Base-by-base conservation (phyloP, 2,888 invertebrate species). In the Willowsia nigromaculata region DNA sequence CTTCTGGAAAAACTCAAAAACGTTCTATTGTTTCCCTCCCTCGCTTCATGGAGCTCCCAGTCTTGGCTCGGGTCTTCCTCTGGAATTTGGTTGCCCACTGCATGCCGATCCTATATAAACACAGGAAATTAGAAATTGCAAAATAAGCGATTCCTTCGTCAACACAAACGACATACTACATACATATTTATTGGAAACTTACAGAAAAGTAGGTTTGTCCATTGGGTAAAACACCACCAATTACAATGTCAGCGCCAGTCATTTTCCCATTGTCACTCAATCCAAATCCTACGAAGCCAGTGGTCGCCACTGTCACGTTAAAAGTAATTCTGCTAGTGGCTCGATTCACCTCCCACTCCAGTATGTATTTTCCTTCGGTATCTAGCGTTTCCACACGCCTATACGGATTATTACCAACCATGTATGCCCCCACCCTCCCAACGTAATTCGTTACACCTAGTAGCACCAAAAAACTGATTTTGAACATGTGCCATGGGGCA, bases 281-380 rank as follows among this genome's bases (percentile, higher is more conserved):
- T 3, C 81, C 81, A 25, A 81, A 81, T 25, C 78, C 78, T 0
- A 78, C 78, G 25, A 30, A 78, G 1, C 83, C 83, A 13, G n/a
- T 47, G 0, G 83, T 83, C 13, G 30, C 2, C 25, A 68, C 68
- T 0, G 83, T 83, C 37, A 83, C 83, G 18, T 68, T 68, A 22
- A 83, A 83, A 13, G 71, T 83, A 2, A 83, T 43, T 15, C 68
- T 7, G 18, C 68, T 71, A 4, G 30, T 7, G 0, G 1, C 37
- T 30, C 65, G 68, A 27, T 83, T 68, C 0, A 71, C 68, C 25
- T 47, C 43, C 83, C 83, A 83, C 11, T 83, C 83, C 15, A 83
- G 27, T 13, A 11, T 30, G n/a, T 83, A 83, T 22, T 83, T 83
- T 33, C 68, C 68, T 6, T 68, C n/a, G 25, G 82, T 25, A 37